Base-by-base conservation (phyloP, 1,140 invertebrate genomes). In the Eriocheir sinensis region DNA sequence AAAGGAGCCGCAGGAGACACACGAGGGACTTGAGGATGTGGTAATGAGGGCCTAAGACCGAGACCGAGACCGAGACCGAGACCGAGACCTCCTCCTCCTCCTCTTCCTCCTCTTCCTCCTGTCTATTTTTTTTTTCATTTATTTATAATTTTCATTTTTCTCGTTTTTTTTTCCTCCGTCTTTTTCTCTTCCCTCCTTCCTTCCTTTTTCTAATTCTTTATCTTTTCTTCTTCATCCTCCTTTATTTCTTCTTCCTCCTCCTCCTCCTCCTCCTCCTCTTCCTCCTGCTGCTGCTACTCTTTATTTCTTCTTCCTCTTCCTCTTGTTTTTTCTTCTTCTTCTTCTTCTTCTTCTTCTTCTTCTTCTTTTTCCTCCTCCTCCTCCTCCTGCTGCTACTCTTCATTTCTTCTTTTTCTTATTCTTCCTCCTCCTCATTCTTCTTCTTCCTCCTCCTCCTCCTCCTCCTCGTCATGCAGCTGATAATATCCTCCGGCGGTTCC, bases 1-100 rank as follows among this genome's bases (percentile, higher is more conserved):
- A 91, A 91, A 91, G 89, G 15, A 48, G 32, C 89, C 89, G 89
- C 34, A 2, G 30, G 60, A 72, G 48, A 91, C 48, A 41, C 89
- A 40, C 32, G 53, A 91, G 89, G 89, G 89, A 79, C 72, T 91
- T 91, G 38, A 21, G 34, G 89, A n/a, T 34, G 53, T 34, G 53
- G 53, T 91, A 91, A 91, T 91, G 89, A 91, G 60, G 60, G 27
- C 30, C 6, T 4, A 30, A 36, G 32, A 79, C 72, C 53, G 17
- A 89, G n/a, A n/a, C n/a, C n/a, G n/a, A n/a, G n/a, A n/a, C n/a
- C n/a, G n/a, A n/a, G n/a, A n/a, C n/a, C n/a, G 41, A n/a, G n/a
- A 21, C 4, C 27, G 86, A 21, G 38, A 41, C 6, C 48, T 41
- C 9, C 30, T 41, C 86, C 38, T 48, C 86, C n/a, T 41, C 86